Conservation (phyloP, 2,888 invertebrate genomes). For the Drosophila eohydei region DNA sequence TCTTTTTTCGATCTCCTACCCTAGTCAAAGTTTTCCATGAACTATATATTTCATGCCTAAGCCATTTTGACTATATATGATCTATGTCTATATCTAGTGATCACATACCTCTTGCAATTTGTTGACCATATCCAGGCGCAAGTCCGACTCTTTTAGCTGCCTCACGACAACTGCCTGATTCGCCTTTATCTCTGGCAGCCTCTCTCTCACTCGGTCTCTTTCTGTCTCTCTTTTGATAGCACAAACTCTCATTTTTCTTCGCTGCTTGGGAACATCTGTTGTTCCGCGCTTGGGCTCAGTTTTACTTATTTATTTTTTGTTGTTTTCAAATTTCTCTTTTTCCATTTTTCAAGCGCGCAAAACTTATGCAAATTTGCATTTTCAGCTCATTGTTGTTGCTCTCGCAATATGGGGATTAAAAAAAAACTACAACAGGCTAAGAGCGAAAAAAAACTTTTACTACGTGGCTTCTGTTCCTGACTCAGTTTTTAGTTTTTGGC, state of each 20-base stretch:
- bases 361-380: constrained; percentile 73
- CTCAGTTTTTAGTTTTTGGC: constrained; percentile 30
- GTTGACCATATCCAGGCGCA: not conserved
- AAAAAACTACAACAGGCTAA: too few relatives aligned
- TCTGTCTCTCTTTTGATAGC: not conserved
- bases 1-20: too few relatives aligned
- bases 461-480: constrained; percentile 42
- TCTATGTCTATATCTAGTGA: not conserved
- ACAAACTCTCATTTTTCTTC: constrained; percentile 1
- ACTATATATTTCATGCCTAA: too few relatives aligned
- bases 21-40: too few relatives aligned
- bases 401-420: constrained; percentile 58
- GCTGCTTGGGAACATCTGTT: constrained; percentile 45
- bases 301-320: constrained; percentile 9
- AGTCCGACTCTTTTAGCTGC: constrained; percentile 22
- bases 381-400: constrained; percentile 51
- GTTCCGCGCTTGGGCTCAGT: constrained; percentile 18
- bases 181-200: constrained; percentile 17
- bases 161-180: constrained; percentile 19
- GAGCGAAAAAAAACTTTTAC: too few relatives aligned
- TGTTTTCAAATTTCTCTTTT: constrained; percentile 12
- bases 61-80: too few relatives aligned
- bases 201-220: not conserved
- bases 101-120: constrained; percentile 20
- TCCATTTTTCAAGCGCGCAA: constrained; percentile 52